Evolutionary conservation across 2,888 invertebrate species (phyloP).

Genomic region (Halictus ligatus): DNA sequence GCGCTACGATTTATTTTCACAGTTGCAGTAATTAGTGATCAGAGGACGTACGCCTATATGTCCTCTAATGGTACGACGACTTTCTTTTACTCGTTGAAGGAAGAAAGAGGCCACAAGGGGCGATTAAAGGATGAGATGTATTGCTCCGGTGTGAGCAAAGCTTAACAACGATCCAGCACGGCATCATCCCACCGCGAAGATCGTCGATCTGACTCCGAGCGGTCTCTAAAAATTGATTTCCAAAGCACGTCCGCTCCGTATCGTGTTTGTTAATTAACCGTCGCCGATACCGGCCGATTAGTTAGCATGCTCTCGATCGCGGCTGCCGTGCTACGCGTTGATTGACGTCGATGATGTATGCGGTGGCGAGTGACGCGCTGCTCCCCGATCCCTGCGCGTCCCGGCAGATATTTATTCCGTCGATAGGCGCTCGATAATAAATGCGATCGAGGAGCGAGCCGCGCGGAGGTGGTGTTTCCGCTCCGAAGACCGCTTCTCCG

Average conservation of each 20-base stretch:
- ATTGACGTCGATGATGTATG: constrained; percentile 62
- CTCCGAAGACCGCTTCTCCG: not conserved
- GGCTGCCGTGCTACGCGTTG: constrained; percentile 36
- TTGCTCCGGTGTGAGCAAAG: not conserved
- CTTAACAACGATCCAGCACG: not conserved
- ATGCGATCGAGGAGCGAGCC: not conserved
- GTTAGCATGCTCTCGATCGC: constrained; percentile 40
- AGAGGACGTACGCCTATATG: too few species aligned
- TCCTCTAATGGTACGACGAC: too few species aligned
- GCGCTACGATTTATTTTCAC: too few species aligned
- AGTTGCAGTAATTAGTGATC: too few species aligned
- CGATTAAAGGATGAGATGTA: too few species aligned
- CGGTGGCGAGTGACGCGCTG: constrained; percentile 40
- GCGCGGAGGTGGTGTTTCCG: constrained; percentile 6
- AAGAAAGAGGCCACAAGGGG: too few species aligned
- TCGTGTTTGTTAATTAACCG: constrained; percentile 56
- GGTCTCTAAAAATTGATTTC: constrained; percentile 31
- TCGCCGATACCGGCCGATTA: constrained; percentile 35
- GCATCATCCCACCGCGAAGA: not conserved
- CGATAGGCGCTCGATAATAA: not conserved
- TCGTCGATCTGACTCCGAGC: not conserved
- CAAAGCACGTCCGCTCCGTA: constrained; percentile 37
- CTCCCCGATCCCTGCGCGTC: constrained; percentile 13
- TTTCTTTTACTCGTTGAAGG: too few species aligned
- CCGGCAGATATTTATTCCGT: not conserved